phyloP scores from a whole-genome alignment of 2,113 vertebrate genomes.

The Sebastes fasciatus region DNA sequence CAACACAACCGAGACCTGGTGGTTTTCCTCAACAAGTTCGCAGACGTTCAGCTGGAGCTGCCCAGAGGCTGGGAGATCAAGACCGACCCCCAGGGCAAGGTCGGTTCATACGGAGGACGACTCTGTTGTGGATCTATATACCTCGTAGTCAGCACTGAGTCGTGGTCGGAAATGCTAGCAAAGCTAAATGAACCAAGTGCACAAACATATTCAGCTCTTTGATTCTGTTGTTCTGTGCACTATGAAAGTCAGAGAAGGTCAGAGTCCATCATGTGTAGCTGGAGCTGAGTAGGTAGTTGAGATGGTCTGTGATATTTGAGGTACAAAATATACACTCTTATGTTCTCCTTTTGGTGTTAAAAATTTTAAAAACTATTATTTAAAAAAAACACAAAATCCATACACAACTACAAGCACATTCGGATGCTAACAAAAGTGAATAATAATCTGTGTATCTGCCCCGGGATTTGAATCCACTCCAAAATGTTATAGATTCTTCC shows the following conservation, averaged over 20 bases:
- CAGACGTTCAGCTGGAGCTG: slow-evolving; percentile 93
- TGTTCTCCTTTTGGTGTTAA: background rate
- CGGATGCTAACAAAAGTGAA: too few species aligned
- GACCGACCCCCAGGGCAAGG: slow-evolving; percentile 97
- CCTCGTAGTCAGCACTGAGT: background rate
- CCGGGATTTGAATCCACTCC: too few species aligned
- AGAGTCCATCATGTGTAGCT: background rate
- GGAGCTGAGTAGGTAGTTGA: background rate
- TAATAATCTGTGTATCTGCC: too few species aligned
- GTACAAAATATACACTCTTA: background rate
- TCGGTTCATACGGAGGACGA: slow-evolving; percentile 55
- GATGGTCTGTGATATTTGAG: background rate
- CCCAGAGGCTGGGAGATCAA: slow-evolving; percentile 99
- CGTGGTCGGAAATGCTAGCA: background rate
- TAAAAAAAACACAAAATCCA: background rate
- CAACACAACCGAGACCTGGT: slow-evolving; percentile 98
- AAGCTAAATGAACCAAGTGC: slow-evolving; percentile 1
- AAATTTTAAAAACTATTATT: background rate
- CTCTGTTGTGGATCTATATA: background rate
- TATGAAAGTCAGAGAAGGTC: background rate
- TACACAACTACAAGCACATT: background rate
- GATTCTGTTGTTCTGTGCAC: background rate
- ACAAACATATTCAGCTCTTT: background rate
- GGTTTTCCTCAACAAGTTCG: slow-evolving; percentile 97
- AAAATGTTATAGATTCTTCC: too few species aligned